These are phyloP conservation scores for Geophilus truncorum DNA, from an alignment of 2,888 invertebrate genomes.

Conservation along the genomic window DNA sequence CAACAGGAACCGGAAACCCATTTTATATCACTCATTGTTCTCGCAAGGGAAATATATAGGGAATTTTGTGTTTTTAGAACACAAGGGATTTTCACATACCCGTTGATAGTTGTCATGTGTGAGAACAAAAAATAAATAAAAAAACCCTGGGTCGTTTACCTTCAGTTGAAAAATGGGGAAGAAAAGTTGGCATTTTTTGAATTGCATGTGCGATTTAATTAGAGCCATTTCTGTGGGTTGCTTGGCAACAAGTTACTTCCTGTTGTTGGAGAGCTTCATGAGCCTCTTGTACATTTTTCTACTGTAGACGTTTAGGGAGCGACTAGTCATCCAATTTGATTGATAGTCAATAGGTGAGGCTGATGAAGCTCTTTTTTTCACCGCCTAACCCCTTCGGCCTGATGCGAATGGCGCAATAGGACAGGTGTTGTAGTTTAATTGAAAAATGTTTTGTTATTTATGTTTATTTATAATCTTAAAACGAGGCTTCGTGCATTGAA, in stretches of 20 bases:
- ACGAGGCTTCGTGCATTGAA: background rate
- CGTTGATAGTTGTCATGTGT: background rate
- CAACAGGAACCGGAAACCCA: background rate
- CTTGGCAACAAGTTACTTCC: background rate
- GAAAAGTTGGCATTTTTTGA: background rate
- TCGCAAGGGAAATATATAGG: background rate
- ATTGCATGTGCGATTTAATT: background rate
- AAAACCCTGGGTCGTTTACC: no score
- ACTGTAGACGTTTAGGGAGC: background rate
- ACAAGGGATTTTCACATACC: background rate
- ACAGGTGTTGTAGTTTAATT: background rate
- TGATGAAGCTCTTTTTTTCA: background rate
- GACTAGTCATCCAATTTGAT: background rate
- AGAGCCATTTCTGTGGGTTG: background rate
- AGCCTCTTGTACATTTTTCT: background rate
- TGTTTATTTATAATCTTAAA: background rate
- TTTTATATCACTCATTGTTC: no score
- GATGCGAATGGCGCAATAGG: background rate
- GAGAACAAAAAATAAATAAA: no score
- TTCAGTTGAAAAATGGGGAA: background rate
- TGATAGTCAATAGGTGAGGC: background rate
- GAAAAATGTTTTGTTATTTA: background rate
- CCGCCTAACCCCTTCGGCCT: background rate
- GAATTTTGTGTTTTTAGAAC: background rate
- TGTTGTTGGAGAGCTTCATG: background rate